These are phyloP conservation scores for Aphidius colemani DNA, from an alignment of 2,888 invertebrate genomes.

Conservation along the genomic window DNA sequence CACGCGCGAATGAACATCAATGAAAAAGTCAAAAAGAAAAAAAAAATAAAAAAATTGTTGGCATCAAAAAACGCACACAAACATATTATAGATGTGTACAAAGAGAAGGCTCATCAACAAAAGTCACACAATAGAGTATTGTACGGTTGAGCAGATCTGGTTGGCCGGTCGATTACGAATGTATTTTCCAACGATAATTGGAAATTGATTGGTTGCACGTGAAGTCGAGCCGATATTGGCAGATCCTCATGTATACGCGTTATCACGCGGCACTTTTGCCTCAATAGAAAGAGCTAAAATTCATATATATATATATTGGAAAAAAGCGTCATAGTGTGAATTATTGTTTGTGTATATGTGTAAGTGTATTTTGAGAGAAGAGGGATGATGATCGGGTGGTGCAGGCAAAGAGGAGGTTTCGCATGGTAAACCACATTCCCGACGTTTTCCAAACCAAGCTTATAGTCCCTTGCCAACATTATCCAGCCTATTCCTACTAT, in stretches of 20 bases:
- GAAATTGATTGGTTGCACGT: constrained; percentile 32
- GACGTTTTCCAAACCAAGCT: constrained; percentile 38
- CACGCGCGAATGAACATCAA: constrained; percentile 13
- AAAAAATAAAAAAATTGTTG: constrained; percentile 5
- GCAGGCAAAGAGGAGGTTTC: constrained; percentile 21
- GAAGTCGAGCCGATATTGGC: constrained; percentile 29
- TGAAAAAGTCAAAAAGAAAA: constrained; percentile 13
- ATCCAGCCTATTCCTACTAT: constrained; percentile 1
- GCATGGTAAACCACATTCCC: constrained; percentile 40
- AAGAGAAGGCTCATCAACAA: constrained; percentile 5
- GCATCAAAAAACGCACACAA: constrained; percentile 2
- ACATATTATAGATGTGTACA: constrained; percentile 15
- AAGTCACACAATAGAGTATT: too few relatives aligned
- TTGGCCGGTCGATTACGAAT: constrained; percentile 30
- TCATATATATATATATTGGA: constrained; percentile 13
- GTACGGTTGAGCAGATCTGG: too few relatives aligned
- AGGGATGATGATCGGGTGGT: constrained; percentile 15
- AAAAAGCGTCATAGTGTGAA: background rate
- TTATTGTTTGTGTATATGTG: constrained; percentile 1
- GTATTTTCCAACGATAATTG: constrained; percentile 30
- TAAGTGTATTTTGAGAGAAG: constrained; percentile 33
- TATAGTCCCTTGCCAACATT: constrained; percentile 18
- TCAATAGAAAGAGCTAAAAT: constrained; percentile 11
- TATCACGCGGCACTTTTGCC: constrained; percentile 28
- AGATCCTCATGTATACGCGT: constrained; percentile 27